Percentiles rank a stretch among this genome's conserved stretches.
These are phyloP conservation scores for Lucilia sericata DNA, from an alignment of 1,140 invertebrate species.

Conservation along the genomic window DNA sequence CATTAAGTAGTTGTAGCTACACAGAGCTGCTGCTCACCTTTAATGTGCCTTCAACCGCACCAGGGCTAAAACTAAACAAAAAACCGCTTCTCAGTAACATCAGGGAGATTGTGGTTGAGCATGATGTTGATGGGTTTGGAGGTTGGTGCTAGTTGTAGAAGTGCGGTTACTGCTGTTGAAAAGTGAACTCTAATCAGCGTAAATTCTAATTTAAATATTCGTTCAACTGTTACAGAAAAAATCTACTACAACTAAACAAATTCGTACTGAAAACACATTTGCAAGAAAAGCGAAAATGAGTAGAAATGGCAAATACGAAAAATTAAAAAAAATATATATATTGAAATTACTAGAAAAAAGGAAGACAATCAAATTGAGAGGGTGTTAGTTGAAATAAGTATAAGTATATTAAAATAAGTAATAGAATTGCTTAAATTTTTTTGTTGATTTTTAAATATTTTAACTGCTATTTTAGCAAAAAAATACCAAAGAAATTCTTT, in stretches of 20 bases:
- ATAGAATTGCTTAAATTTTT: not conserved
- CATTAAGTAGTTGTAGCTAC: not conserved
- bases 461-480: not conserved
- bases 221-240: not conserved
- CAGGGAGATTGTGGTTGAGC: not conserved
- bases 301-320: not conserved
- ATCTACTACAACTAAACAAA: not conserved
- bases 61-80: not conserved
- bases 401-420: slow-evolving; percentile 3
- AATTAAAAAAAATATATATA: not conserved
- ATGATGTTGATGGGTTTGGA: not conserved
- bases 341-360: not conserved
- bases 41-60: not conserved
- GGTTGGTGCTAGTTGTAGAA: not conserved
- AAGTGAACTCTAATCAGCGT: slow-evolving; percentile 23
- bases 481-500: not conserved
- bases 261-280: not conserved
- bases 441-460: not conserved
- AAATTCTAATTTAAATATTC: slow-evolving; percentile 25
- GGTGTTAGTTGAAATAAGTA: slow-evolving; percentile 2
- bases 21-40: not conserved
- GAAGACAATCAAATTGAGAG: not conserved
- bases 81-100: not conserved
- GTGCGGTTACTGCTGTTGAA: not conserved
- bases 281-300: not conserved